Evolutionary conservation across 2,797 vertebrate species (phyloP).

Genomic region (Rhodeus uyekii): DNA sequence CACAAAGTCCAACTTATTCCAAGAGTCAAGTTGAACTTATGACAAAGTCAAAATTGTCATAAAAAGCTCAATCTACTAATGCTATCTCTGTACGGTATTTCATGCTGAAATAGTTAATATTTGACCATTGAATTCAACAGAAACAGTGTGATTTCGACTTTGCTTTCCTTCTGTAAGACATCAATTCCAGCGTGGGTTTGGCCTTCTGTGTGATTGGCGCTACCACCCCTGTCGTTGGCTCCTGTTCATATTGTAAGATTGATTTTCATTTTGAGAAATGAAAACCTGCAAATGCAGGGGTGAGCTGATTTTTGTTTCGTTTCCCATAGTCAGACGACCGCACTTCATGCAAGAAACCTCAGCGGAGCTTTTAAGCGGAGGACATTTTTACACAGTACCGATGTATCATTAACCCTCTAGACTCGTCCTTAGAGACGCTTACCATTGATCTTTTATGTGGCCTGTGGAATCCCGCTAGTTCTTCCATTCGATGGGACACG

Average conservation of each 20-base stretch:
- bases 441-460: slow-evolving; percentile 46
- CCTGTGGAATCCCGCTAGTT: slow-evolving; percentile 39
- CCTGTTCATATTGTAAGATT: slow-evolving; percentile 44
- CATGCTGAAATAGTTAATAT: background rate
- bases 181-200: slow-evolving; percentile 46
- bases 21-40: too few species aligned
- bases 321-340: slow-evolving; percentile 34
- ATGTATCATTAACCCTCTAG: slow-evolving; percentile 48
- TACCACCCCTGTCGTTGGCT: slow-evolving; percentile 53
- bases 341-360: slow-evolving; percentile 24
- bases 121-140: slow-evolving; percentile 1
- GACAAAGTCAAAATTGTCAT: background rate
- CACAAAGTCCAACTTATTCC: background rate
- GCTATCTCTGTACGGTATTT: background rate
- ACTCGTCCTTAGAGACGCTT: slow-evolving; percentile 28
- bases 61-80: background rate
- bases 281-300: slow-evolving; percentile 45
- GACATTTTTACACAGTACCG: slow-evolving; percentile 46
- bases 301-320: slow-evolving; percentile 48
- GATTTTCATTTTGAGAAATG: slow-evolving; percentile 48
- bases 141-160: slow-evolving; percentile 32
- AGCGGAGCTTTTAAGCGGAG: slow-evolving; percentile 25
- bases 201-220: slow-evolving; percentile 45
- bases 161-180: slow-evolving; percentile 11
- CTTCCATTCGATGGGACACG: slow-evolving; percentile 38